Evolutionary conservation across 1,140 invertebrate genomes (phyloP).

Genomic region (Ips nitidus): DNA sequence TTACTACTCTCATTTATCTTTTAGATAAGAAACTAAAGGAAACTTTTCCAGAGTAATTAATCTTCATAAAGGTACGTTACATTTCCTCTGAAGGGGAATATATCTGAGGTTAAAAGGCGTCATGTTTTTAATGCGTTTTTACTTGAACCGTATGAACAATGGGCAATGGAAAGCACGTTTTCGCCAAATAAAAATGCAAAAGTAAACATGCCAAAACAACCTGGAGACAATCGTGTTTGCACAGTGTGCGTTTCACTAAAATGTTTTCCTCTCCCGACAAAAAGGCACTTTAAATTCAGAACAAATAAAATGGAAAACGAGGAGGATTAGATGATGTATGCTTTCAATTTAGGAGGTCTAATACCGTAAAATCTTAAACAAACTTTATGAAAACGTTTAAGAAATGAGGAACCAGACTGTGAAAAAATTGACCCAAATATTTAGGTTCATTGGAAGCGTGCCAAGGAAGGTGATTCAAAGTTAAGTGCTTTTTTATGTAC

Average conservation of each 20-base stretch:
- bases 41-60: constrained; percentile 16
- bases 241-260: constrained; percentile 23
- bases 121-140: not conserved
- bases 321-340: constrained; percentile 22
- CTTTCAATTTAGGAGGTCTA: constrained; percentile 19
- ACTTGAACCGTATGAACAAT: not conserved
- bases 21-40: constrained; percentile 20
- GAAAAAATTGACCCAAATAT: not conserved
- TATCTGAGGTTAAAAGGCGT: constrained; percentile 3
- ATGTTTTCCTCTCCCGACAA: constrained; percentile 18
- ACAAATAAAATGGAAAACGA: constrained; percentile 25
- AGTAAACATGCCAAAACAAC: constrained; percentile 25
- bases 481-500: not conserved
- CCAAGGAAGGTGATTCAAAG: not conserved
- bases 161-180: not conserved
- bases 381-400: constrained; percentile 15
- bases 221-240: constrained; percentile 24
- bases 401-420: not conserved
- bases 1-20: constrained; percentile 25
- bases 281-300: constrained; percentile 30
- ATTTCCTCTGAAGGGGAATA: constrained; percentile 6
- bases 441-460: not conserved
- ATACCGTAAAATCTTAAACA: constrained; percentile 12
- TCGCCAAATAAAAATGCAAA: not conserved
- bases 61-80: constrained; percentile 26